phyloP scores from a whole-genome alignment of 2,888 invertebrate species.

The Busseola fusca region DNA sequence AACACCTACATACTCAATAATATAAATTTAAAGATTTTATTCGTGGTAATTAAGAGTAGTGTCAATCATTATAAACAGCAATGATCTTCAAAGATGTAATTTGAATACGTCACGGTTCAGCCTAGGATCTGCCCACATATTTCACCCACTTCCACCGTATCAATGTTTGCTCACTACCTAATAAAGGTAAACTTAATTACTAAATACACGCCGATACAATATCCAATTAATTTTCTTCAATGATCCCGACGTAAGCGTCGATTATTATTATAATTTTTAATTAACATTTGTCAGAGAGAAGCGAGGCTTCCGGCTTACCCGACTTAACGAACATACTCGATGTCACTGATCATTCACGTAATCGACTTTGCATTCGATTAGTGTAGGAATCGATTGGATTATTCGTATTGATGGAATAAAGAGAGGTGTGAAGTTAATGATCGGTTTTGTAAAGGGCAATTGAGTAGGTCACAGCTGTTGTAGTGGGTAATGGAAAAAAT shows the following conservation, averaged over 20 bases:
- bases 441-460: slow-evolving; percentile 17
- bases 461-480: slow-evolving; percentile 7
- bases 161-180: slow-evolving; percentile 40
- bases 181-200: slow-evolving; percentile 51
- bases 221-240: slow-evolving; percentile 52
- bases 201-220: slow-evolving; percentile 34
- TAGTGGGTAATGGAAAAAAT: neutral
- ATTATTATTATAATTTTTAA: slow-evolving; percentile 68
- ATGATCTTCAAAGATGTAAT: neutral
- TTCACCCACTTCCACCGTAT: slow-evolving; percentile 21
- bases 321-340: slow-evolving; percentile 51
- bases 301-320: slow-evolving; percentile 67
- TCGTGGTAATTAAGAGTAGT: neutral
- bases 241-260: slow-evolving; percentile 45
- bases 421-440: slow-evolving; percentile 31
- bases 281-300: slow-evolving; percentile 65
- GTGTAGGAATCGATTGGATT: slow-evolving; percentile 54
- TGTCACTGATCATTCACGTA: slow-evolving; percentile 56
- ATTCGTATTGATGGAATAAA: slow-evolving; percentile 23
- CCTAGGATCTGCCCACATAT: slow-evolving; percentile 24
- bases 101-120: neutral
- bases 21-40: neutral
- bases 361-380: slow-evolving; percentile 66
- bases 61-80: neutral
- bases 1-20: neutral